phyloP scores from a whole-genome alignment of 2,888 invertebrate genomes.

The Orchesellides sinensis region DNA sequence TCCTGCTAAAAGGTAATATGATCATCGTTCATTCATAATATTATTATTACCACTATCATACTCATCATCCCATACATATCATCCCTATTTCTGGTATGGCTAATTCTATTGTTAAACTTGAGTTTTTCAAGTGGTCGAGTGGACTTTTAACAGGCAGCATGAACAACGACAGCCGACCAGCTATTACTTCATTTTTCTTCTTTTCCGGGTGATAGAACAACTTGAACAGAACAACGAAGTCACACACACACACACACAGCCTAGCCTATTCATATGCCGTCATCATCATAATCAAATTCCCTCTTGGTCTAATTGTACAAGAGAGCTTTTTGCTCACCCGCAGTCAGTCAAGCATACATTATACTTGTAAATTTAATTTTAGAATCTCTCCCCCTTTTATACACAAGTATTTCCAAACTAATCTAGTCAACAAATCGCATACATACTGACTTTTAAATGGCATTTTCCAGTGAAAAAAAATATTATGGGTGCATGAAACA shows the following conservation, averaged over 20 bases:
- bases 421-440: constrained; percentile 10
- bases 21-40: constrained; percentile 30
- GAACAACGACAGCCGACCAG: too few species aligned
- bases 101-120: constrained; percentile 6
- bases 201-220: too few species aligned
- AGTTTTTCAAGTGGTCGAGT: neutral
- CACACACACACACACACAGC: neutral
- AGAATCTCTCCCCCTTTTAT: constrained; percentile 1
- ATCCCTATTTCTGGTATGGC: constrained; percentile 13
- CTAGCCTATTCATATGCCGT: neutral
- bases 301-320: neutral
- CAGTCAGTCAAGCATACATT: neutral
- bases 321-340: neutral
- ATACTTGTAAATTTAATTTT: constrained; percentile 49
- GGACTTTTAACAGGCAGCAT: too few species aligned
- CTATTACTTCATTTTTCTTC: too few species aligned
- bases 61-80: neutral
- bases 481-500: neutral
- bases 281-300: constrained; percentile 7
- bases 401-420: constrained; percentile 1
- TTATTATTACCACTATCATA: neutral
- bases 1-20: constrained; percentile 40
- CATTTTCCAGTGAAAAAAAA: too few species aligned
- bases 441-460: constrained; percentile 51
- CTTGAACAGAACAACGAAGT: too few species aligned